Evolutionary conservation across 2,113 vertebrate species (phyloP).

Genomic region (Setophaga kirtlandii): DNA sequence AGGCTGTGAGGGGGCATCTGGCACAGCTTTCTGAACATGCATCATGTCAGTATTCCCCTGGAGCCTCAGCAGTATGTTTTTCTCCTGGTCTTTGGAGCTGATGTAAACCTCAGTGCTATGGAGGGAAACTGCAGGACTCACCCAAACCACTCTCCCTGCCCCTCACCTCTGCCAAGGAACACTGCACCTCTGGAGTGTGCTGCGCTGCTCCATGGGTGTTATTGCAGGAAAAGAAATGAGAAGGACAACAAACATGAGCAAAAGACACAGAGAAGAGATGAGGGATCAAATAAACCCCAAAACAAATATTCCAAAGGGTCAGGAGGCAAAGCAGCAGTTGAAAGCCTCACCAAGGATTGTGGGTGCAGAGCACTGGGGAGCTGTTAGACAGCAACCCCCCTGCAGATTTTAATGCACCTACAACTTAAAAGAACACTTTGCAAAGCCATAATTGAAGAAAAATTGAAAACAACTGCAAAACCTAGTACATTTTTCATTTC

Average conservation of each 20-base stretch:
- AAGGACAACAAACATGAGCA: background rate
- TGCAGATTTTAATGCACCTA: background rate
- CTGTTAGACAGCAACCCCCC: background rate
- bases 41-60: background rate
- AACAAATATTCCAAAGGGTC: background rate
- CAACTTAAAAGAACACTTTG: background rate
- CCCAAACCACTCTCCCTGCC: background rate
- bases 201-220: accelerated
- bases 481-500: background rate
- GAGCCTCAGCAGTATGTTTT: background rate
- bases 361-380: background rate
- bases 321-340: background rate
- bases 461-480: background rate
- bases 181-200: background rate
- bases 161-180: background rate
- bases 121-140: accelerated
- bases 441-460: background rate
- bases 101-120: accelerated
- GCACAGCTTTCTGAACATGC: accelerated
- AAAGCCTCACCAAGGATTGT: background rate
- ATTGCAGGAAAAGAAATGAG: background rate
- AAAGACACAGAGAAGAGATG: background rate
- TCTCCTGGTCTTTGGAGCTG: background rate
- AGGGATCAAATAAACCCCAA: background rate
- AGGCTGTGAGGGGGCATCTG: accelerated